A percentile compares a stretch with the other conserved stretches of the same genome.
phyloP scores from a whole-genome alignment of 1,140 invertebrate genomes.

The Drosophila bifasciata region DNA sequence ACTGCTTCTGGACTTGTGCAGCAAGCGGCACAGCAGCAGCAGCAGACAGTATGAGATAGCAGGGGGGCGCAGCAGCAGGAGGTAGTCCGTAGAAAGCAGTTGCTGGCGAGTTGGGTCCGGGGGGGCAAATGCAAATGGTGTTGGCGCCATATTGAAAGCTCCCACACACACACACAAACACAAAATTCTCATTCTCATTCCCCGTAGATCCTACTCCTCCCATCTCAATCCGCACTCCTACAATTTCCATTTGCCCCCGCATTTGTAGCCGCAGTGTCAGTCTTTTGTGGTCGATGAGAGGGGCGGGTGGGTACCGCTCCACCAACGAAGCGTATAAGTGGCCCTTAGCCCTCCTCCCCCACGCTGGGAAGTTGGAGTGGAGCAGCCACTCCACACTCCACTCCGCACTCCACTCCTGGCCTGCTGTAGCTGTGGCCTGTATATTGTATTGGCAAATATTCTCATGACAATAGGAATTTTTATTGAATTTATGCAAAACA shows the following conservation, averaged over 20 bases:
- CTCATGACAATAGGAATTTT: slow-evolving; percentile 82
- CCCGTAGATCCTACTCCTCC: background rate
- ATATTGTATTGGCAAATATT: slow-evolving; percentile 81
- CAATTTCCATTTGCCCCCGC: slow-evolving; percentile 32
- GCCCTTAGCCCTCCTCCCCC: slow-evolving; percentile 77
- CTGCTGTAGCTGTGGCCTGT: slow-evolving; percentile 3
- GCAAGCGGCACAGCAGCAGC: slow-evolving; percentile 8
- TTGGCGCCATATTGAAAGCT: slow-evolving; percentile 82
- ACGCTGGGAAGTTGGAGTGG: slow-evolving; percentile 26
- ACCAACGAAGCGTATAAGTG: slow-evolving; percentile 80
- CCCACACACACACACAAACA: slow-evolving; percentile 8
- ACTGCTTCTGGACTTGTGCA: slow-evolving; percentile 28
- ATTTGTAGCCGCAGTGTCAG: slow-evolving; percentile 66
- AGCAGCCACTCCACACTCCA: background rate
- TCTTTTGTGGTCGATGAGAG: slow-evolving; percentile 60
- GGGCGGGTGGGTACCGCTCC: background rate
- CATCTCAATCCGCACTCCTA: background rate
- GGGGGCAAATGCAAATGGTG: slow-evolving; percentile 73
- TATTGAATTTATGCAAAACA: slow-evolving; percentile 77
- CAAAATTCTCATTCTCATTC: background rate
- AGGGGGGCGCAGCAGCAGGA: background rate
- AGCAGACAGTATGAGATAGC: background rate
- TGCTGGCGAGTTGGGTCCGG: too few relatives aligned
- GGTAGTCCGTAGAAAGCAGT: background rate
- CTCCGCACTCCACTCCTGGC: background rate